These are phyloP conservation scores for Vanessa atalanta DNA, from an alignment of 1,140 invertebrate genomes.

Conservation along the genomic window DNA sequence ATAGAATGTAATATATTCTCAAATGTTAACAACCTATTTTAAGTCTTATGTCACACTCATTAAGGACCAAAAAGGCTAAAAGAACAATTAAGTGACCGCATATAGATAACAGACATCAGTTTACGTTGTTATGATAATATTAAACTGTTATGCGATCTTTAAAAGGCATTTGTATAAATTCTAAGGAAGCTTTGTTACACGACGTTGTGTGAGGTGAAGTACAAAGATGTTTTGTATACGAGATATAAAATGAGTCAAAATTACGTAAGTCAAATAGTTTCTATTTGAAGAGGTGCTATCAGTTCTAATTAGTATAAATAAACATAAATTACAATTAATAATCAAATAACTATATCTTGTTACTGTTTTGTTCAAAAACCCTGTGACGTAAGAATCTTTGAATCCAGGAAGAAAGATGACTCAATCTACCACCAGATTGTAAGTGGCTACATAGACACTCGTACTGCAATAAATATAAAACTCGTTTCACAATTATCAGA, in stretches of 20 bases:
- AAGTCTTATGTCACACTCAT: background rate
- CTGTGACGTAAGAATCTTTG: too few relatives aligned
- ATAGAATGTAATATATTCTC: too few relatives aligned
- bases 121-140: slow-evolving; percentile 16
- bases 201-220: slow-evolving; percentile 20
- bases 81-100: background rate
- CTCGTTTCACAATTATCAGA: too few relatives aligned
- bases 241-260: slow-evolving; percentile 8
- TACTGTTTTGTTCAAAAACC: too few relatives aligned
- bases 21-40: background rate
- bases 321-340: too few relatives aligned
- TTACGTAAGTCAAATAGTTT: background rate
- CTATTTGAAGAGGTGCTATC: too few relatives aligned
- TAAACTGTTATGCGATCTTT: slow-evolving; percentile 14
- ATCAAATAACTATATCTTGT: too few relatives aligned
- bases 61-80: background rate
- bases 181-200: slow-evolving; percentile 13
- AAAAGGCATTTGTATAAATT: slow-evolving; percentile 18
- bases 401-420: too few relatives aligned
- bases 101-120: background rate
- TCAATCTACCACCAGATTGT: too few relatives aligned
- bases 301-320: too few relatives aligned
- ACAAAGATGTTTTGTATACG: slow-evolving; percentile 14
- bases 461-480: too few relatives aligned
- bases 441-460: too few relatives aligned